phyloP scores from a whole-genome alignment of 2,888 invertebrate species.

The Horisme vitalbata region DNA sequence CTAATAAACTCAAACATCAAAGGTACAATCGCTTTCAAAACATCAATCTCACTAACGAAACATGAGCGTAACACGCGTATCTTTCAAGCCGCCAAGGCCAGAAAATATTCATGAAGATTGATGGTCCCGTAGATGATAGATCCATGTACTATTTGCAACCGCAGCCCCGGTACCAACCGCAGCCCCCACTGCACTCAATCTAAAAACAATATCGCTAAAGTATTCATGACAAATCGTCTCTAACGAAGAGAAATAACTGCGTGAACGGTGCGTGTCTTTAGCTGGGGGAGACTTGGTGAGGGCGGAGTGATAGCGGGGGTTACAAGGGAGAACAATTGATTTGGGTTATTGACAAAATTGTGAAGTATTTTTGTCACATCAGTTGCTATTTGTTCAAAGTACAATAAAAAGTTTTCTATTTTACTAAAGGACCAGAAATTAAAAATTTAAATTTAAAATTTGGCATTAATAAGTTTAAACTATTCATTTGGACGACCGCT shows the following conservation, averaged over 20 bases:
- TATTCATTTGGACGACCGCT: too few species aligned
- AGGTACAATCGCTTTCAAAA: too few species aligned
- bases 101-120: constrained; percentile 18
- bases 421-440: too few species aligned
- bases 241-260: constrained; percentile 81
- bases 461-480: too few species aligned
- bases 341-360: too few species aligned
- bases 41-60: neutral
- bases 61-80: neutral
- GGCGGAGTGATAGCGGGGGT: constrained; percentile 43
- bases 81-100: neutral
- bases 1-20: too few species aligned
- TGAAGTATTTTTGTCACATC: too few species aligned
- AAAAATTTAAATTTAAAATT: too few species aligned
- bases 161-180: too few species aligned
- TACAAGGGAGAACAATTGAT: too few species aligned
- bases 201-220: constrained; percentile 81
- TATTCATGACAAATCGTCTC: constrained; percentile 81
- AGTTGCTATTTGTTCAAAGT: too few species aligned
- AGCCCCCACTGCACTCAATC: constrained; percentile 65
- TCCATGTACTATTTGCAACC: constrained; percentile 33
- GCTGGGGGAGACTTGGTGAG: constrained; percentile 50
- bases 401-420: too few species aligned
- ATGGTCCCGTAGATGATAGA: constrained; percentile 23
- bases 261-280: constrained; percentile 74